These are phyloP conservation scores for Megalonaias nervosa DNA, from an alignment of 1,140 invertebrate genomes.

Conservation along the genomic window DNA sequence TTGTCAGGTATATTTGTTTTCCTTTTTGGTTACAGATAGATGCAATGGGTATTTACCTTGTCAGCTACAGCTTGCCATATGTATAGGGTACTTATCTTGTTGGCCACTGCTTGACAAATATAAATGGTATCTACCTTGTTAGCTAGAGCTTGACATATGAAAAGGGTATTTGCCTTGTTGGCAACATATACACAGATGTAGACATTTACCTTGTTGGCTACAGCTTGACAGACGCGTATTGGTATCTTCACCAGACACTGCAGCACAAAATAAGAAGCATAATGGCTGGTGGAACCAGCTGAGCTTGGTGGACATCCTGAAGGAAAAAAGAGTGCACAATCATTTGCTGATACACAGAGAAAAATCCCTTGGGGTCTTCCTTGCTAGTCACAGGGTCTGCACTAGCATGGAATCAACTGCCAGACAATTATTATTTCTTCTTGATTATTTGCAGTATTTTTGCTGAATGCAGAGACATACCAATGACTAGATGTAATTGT, in stretches of 20 bases:
- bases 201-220: conserved; percentile 59
- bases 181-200: conserved; percentile 55
- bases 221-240: conserved; percentile 49
- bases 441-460: too few relatives aligned
- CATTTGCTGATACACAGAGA: too few relatives aligned
- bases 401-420: too few relatives aligned
- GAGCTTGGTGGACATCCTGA: too few relatives aligned
- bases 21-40: conserved; percentile 55
- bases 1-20: neutral
- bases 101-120: conserved; percentile 56
- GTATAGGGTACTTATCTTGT: conserved; percentile 48
- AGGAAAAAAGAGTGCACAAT: too few relatives aligned
- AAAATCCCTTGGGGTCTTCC: too few relatives aligned
- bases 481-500: too few relatives aligned
- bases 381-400: too few relatives aligned
- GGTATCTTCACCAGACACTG: conserved; percentile 58
- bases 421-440: too few relatives aligned
- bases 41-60: neutral
- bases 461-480: too few relatives aligned
- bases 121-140: neutral
- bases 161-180: conserved; percentile 49
- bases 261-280: conserved; percentile 60
- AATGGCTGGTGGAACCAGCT: neutral
- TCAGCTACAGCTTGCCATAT: neutral
- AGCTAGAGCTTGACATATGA: neutral